These are phyloP conservation scores for Conchocele bisecta DNA, from an alignment of 2,888 invertebrate species.

Conservation along the genomic window DNA sequence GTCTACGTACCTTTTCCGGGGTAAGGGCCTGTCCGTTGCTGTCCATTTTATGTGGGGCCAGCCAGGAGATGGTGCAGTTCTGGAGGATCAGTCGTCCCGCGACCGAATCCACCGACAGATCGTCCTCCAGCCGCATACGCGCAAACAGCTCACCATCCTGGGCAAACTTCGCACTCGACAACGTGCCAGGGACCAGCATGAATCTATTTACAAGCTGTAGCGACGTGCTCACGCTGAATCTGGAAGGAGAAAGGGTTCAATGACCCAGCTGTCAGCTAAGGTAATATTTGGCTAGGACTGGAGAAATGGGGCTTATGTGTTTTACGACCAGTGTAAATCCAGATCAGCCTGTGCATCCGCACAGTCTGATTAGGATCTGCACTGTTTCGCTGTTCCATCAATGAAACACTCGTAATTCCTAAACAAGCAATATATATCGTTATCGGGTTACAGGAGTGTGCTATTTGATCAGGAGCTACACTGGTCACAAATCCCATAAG, in stretches of 20 bases:
- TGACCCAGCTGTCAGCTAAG: too few relatives aligned
- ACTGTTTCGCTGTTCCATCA: too few relatives aligned
- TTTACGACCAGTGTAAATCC: too few relatives aligned
- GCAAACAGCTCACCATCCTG: constrained; percentile 90
- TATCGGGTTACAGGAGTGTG: too few relatives aligned
- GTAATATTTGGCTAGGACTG: too few relatives aligned
- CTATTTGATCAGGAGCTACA: too few relatives aligned
- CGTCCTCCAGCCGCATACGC: constrained; percentile 88
- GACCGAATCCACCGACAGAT: constrained; percentile 91
- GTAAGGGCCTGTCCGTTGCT: constrained; percentile 28
- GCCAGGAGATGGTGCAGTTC: constrained; percentile 89
- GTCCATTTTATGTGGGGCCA: constrained; percentile 81
- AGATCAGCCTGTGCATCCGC: too few relatives aligned
- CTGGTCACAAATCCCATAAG: too few relatives aligned
- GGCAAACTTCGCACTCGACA: constrained; percentile 89
- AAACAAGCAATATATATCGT: too few relatives aligned
- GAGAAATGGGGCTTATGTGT: too few relatives aligned
- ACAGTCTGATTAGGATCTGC: too few relatives aligned
- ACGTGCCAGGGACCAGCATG: constrained; percentile 85
- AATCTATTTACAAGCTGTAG: constrained; percentile 88
- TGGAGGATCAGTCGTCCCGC: constrained; percentile 91
- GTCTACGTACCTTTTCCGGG: neutral
- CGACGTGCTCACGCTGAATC: constrained; percentile 88
- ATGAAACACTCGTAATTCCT: too few relatives aligned
- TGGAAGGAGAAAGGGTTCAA: constrained; percentile 64